Evolutionary conservation across 2,888 invertebrate genomes (phyloP), one percentile per base, ranked within the genome.

Genomic region (Dermolepida albohirtum): DNA sequence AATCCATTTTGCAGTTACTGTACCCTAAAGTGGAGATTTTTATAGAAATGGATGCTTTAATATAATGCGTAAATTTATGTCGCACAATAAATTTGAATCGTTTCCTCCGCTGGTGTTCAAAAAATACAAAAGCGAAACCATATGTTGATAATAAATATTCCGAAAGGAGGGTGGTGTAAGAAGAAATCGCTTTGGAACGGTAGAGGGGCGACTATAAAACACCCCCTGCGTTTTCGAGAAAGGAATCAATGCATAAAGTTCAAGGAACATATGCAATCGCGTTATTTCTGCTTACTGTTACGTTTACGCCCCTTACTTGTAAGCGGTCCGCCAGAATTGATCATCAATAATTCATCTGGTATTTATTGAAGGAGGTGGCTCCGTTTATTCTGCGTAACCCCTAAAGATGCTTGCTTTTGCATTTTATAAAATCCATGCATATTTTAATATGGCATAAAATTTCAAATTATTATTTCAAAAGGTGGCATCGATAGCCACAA

Each of bases 301-400:
- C 74, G 72, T 75, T 76, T 76, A 76, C 75, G 74, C 76, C 75
- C 77, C 73, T 73, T 72, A 62, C 71, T 72, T 73, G 76, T 75
- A 74, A 73, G 74, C 74, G 72, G 71, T 68, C 70, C 69, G 69
- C 69, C 6, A 72, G 73, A 75, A 75, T 71, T 70, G 73, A 74
- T 73, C 74, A 76, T 77, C 78, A 77, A 78, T 78, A 78, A 77
- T 77, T 78, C 77, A 77, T 76, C 68, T 74, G 72, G 72, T 75
- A 75, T 77, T 78, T 75, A 75, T 74, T 74, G 74, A 59, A 22
- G 44, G 40, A 29, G 27, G 40, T n/a, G 10, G 41, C n/a, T 57
- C 44, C 64, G 59, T 64, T 67, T 64, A 67, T 64, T 57, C 41
- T 22, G 11, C 34, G 6, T 55, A 55, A 55, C 22, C 50, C 22